These are phyloP conservation scores for Bellardia pandia DNA, from an alignment of 2,888 invertebrate genomes.

Conservation along the genomic window DNA sequence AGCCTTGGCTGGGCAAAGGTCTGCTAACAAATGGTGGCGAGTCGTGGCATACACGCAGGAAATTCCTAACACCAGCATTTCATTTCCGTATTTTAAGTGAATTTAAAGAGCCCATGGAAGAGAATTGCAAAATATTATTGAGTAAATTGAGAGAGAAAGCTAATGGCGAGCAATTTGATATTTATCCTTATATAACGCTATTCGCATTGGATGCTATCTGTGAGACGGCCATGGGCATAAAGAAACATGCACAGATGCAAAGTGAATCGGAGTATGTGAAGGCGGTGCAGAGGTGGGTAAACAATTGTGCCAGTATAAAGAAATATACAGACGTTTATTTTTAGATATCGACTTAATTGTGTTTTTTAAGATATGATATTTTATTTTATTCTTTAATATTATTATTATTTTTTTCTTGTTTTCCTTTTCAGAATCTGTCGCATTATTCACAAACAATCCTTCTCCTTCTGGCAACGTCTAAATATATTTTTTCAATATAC, in stretches of 20 bases:
- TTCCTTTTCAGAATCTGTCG: slow-evolving; percentile 79
- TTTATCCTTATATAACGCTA: slow-evolving; percentile 86
- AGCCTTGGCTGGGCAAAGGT: slow-evolving; percentile 82
- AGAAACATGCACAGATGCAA: slow-evolving; percentile 89
- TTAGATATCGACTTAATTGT: background rate
- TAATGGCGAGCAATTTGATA: slow-evolving; percentile 85
- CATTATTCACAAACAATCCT: slow-evolving; percentile 79
- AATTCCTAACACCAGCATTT: slow-evolving; percentile 91
- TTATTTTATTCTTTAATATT: background rate
- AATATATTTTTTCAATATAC: slow-evolving; percentile 77
- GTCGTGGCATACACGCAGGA: slow-evolving; percentile 89
- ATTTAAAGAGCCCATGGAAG: slow-evolving; percentile 89
- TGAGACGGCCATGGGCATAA: slow-evolving; percentile 93
- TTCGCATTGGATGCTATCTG: slow-evolving; percentile 82
- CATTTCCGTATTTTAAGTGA: slow-evolving; percentile 91
- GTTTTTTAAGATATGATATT: too few relatives aligned
- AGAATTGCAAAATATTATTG: slow-evolving; percentile 86
- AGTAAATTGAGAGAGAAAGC: slow-evolving; percentile 82
- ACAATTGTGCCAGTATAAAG: too few relatives aligned
- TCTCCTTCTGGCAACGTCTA: slow-evolving; percentile 81
- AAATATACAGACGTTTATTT: background rate
- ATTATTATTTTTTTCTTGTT: background rate
- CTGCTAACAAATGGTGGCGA: slow-evolving; percentile 82
- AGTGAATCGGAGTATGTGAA: slow-evolving; percentile 89
- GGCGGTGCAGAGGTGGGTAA: slow-evolving; percentile 88